Base-by-base conservation (phyloP, 2,888 invertebrate genomes). In the Zygogramma bicolorata region DNA sequence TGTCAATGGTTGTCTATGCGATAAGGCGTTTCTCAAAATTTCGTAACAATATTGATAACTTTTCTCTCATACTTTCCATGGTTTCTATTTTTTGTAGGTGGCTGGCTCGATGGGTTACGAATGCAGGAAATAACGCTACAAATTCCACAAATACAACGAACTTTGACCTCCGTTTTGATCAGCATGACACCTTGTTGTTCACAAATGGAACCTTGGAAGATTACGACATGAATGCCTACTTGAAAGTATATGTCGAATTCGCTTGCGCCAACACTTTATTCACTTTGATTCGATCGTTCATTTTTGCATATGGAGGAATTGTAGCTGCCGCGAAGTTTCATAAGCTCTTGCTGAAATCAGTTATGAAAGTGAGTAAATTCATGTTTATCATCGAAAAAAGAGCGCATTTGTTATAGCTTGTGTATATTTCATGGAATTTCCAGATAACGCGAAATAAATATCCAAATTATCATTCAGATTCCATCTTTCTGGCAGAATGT, bases 241-340 rank as follows among this genome's bases (percentile, higher is more conserved):
- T 97, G 82, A 90, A 91, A 61, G 90, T 97, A 72, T 98, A 97
- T 85, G 93, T 93, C 1, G 88, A 90, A 7, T 88, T 98, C 74
- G 97, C 95, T 4, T 89, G 90, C 0, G 83, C 92, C 6, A 99
- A 98, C 88, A 92, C 97, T 0, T 65, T 96, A 22, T 93, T 97
- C 82, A 97, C 98, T 0, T 88, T 98, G 40, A 89, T 93, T 77
- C 88, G 99, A 81, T 96, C 99, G 0, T 99, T 99, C 85, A 87
- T 98, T 49, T 99, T 98, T 87, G 99, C 99, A 0, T 97, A 95
- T 83, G 98, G 97, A 57, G 98, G 99, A 0, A 91, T 99, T 6
- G 90, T 92, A 81, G 98, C 98, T 1, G 98, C 98, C 0, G 89
- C 90, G 62, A 90, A 86, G 74, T 90, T 98, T 77, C 99, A 99